These are phyloP conservation scores for Arctia plantaginis DNA, from an alignment of 2,888 invertebrate species.

Conservation along the genomic window DNA sequence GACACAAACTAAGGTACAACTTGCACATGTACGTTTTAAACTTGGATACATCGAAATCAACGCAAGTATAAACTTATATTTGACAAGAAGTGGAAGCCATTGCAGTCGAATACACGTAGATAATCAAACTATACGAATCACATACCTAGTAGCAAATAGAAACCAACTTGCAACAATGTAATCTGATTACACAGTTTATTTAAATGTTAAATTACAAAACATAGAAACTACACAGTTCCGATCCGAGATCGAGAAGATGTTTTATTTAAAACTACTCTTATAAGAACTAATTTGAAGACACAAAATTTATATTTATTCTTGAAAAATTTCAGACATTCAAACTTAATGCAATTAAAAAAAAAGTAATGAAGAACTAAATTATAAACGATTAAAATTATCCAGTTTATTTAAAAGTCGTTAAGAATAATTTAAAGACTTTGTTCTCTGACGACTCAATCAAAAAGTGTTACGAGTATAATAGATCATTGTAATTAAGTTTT, in stretches of 20 bases:
- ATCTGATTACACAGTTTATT: neutral
- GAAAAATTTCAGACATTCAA: neutral
- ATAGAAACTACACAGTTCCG: no score
- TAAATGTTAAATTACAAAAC: no score
- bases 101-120: no score
- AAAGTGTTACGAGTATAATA: slow-evolving; percentile 30
- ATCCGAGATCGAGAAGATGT: neutral
- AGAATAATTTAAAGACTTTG: neutral
- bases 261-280: neutral
- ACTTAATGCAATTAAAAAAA: neutral
- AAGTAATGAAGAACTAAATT: no score
- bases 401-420: neutral
- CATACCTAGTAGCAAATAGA: no score
- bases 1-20: no score
- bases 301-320: neutral
- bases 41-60: no score
- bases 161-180: neutral
- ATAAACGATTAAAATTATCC: neutral
- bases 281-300: neutral
- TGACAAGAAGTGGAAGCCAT: no score
- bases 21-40: neutral
- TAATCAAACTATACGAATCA: no score
- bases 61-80: neutral
- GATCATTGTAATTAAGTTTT: slow-evolving; percentile 41
- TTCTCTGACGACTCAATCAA: slow-evolving; percentile 19